Percentiles rank a stretch among this genome's conserved stretches.
Evolutionary conservation across 2,888 invertebrate species (phyloP).

Genomic region (Andricus quercusramuli): DNA sequence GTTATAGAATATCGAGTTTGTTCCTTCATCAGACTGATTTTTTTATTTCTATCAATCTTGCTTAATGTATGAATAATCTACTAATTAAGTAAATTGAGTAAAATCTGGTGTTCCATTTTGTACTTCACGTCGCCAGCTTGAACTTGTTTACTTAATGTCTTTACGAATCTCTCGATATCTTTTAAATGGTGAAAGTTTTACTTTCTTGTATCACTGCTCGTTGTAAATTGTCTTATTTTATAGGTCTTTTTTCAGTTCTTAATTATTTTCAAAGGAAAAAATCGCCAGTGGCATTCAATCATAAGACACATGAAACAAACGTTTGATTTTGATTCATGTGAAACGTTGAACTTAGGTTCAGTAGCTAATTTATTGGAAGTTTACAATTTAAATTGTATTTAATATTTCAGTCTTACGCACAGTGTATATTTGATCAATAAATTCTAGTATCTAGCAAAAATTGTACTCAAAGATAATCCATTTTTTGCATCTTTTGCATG

Average conservation of each 20-base stretch:
- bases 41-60: not conserved
- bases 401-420: conserved; percentile 23
- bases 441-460: conserved; percentile 27
- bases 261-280: conserved; percentile 1
- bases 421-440: conserved; percentile 39
- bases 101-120: not conserved
- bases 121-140: not conserved
- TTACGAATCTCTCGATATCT: conserved; percentile 16
- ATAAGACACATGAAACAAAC: not conserved
- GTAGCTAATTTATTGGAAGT: conserved; percentile 38
- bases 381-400: conserved; percentile 36
- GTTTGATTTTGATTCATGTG: conserved; percentile 31
- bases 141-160: not conserved
- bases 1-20: conserved; percentile 21
- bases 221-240: conserved; percentile 42
- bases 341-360: conserved; percentile 29
- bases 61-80: not conserved
- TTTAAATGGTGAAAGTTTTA: conserved; percentile 9
- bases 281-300: conserved; percentile 1
- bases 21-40: conserved; percentile 6
- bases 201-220: conserved; percentile 34
- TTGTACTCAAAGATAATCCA: not conserved
- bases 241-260: conserved; percentile 8
- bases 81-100: conserved; percentile 1
- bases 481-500: not conserved